Evolutionary conservation across 2,113 vertebrate genomes (phyloP).

Genomic region (Notarius quadriscutis): DNA sequence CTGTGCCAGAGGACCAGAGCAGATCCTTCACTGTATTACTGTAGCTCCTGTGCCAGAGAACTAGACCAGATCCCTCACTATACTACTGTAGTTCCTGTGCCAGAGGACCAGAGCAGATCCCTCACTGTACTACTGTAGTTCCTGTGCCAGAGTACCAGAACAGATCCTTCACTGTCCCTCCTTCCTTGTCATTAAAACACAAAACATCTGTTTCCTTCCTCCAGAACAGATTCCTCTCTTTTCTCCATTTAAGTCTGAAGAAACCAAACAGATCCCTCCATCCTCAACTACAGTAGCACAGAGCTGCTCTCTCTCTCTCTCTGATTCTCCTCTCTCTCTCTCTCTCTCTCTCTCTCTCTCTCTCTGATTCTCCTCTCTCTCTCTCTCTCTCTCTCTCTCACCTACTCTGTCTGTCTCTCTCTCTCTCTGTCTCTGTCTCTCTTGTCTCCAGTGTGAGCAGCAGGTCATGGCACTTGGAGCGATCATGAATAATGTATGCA

Average conservation of each 20-base stretch:
- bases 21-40: too few relatives aligned
- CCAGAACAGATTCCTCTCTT: neutral
- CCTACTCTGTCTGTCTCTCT: too few relatives aligned
- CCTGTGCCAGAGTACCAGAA: too few relatives aligned
- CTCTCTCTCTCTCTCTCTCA: neutral
- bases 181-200: too few relatives aligned
- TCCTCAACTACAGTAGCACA: neutral
- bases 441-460: slow-evolving; percentile 11
- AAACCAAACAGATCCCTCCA: neutral
- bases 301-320: neutral
- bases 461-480: slow-evolving; percentile 20
- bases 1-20: too few relatives aligned
- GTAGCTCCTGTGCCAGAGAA: too few relatives aligned
- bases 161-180: too few relatives aligned
- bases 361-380: neutral
- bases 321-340: neutral
- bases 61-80: too few relatives aligned
- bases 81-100: too few relatives aligned
- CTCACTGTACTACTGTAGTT: too few relatives aligned
- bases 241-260: neutral
- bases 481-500: slow-evolving; percentile 58
- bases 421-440: neutral
- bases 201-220: neutral
- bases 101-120: too few relatives aligned
- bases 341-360: neutral